phyloP scores from a whole-genome alignment of 2,113 vertebrate genomes.

The Tinamus guttatus region DNA sequence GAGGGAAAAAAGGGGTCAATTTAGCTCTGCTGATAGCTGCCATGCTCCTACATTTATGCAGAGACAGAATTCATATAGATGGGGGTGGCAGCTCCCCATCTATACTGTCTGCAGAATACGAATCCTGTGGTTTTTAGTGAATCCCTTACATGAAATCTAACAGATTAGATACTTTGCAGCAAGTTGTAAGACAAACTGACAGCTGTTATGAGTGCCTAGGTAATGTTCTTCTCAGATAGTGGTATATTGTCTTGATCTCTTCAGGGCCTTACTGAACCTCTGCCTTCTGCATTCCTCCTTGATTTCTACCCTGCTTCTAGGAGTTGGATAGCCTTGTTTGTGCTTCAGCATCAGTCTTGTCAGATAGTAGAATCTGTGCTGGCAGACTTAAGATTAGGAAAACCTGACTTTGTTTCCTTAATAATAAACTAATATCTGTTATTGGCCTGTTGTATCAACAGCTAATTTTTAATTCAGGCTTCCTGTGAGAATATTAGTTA shows the following conservation, averaged over 20 bases:
- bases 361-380: neutral
- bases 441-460: neutral
- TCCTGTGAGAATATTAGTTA: neutral
- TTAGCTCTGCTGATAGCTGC: neutral
- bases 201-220: neutral
- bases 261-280: neutral
- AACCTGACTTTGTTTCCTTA: neutral
- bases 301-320: neutral
- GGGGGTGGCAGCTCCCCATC: neutral
- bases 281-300: neutral
- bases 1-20: neutral
- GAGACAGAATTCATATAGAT: neutral
- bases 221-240: neutral
- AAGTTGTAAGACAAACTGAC: neutral
- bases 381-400: neutral
- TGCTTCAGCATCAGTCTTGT: neutral
- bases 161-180: neutral
- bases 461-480: neutral
- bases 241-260: neutral
- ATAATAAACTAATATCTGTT: neutral
- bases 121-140: neutral
- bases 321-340: neutral
- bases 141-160: neutral
- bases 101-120: neutral
- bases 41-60: rapidly evolving